Percentiles rank a stretch among this genome's conserved stretches.
phyloP scores from a whole-genome alignment of 2,888 invertebrate genomes.

The Portevinia maculata region DNA sequence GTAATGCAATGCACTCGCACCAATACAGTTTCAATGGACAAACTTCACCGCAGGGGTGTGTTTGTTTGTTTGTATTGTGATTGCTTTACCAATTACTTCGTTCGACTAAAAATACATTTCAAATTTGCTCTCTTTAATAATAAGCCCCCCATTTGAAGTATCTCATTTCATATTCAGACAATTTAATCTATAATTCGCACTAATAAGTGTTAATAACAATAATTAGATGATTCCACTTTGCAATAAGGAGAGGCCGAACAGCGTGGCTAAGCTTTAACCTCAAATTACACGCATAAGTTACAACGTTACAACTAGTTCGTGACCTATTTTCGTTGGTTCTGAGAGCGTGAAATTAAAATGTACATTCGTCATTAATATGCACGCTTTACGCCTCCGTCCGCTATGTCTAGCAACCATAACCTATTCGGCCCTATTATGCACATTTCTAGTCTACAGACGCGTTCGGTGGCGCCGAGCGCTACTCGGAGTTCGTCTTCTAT shows the following conservation, averaged over 20 bases:
- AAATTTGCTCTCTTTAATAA: background rate
- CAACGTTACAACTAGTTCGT: no score
- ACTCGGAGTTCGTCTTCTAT: conserved; percentile 26
- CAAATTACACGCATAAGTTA: no score
- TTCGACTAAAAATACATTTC: background rate
- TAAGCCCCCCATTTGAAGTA: no score
- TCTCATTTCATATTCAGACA: background rate
- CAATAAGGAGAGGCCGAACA: conserved; percentile 5
- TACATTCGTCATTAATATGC: conserved; percentile 17
- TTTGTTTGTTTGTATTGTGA: background rate
- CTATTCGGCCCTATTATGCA: conserved; percentile 42
- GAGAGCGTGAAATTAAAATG: conserved; percentile 5
- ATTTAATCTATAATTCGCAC: conserved; percentile 32
- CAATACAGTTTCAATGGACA: background rate
- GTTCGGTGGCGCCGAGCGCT: conserved; percentile 3
- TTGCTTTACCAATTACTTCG: conserved; percentile 11
- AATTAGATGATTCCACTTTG: conserved; percentile 21
- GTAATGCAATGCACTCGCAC: background rate
- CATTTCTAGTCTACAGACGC: background rate
- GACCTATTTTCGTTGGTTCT: conserved; percentile 2
- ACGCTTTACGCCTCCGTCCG: conserved; percentile 4
- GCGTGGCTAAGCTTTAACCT: conserved; percentile 23
- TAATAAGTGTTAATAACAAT: conserved; percentile 7
- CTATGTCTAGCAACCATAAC: conserved; percentile 42
- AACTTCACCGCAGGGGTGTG: background rate